phyloP scores from a whole-genome alignment of 2,113 vertebrate species.

The Rhadina sibilatrix region DNA sequence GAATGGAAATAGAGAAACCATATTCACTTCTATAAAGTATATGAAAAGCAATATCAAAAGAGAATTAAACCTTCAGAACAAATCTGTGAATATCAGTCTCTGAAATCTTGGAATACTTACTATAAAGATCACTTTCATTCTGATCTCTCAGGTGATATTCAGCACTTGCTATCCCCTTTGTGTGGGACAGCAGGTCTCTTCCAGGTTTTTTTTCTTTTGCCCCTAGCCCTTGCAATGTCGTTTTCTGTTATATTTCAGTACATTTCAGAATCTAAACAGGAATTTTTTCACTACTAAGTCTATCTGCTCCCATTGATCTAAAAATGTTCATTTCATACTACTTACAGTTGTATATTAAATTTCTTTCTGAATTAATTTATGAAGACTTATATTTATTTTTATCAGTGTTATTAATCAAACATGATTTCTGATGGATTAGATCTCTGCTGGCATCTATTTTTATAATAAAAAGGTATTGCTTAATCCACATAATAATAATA shows the following conservation, averaged over 20 bases:
- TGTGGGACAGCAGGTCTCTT: not conserved
- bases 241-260: not conserved
- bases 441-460: not conserved
- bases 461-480: not conserved
- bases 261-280: not conserved
- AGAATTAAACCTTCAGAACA: not conserved
- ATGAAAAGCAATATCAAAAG: not conserved
- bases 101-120: not conserved
- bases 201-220: not conserved
- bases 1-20: not conserved
- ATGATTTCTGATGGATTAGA: not conserved
- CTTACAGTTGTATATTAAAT: not conserved
- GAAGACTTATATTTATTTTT: not conserved
- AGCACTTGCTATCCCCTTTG: not conserved
- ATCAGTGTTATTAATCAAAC: not conserved
- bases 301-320: not conserved
- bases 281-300: not conserved
- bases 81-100: not conserved
- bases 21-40: not conserved
- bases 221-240: not conserved
- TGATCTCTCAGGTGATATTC: not conserved
- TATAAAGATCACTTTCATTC: not conserved
- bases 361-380: not conserved
- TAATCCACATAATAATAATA: not conserved
- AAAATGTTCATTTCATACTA: not conserved